Percentiles rank a stretch among this genome's conserved stretches.
These are phyloP conservation scores for Macaca nemestrina DNA, from an alignment of 2,113 vertebrate genomes.

Conservation along the genomic window DNA sequence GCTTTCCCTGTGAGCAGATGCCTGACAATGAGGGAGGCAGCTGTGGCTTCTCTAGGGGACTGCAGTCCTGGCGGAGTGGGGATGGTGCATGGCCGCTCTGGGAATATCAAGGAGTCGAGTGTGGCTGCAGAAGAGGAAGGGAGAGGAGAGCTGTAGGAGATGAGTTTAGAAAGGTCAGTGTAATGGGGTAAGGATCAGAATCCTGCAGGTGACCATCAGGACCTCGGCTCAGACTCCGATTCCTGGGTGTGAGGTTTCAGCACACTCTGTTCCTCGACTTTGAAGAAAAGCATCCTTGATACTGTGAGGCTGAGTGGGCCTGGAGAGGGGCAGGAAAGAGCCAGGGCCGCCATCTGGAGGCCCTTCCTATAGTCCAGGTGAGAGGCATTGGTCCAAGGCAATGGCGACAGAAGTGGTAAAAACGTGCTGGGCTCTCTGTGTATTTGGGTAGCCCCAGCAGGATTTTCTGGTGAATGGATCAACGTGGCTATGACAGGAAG, in stretches of 20 bases:
- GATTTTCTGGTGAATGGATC: not conserved
- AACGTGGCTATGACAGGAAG: not conserved
- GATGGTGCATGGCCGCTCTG: accelerated
- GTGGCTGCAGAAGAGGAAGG: not conserved
- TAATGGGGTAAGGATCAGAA: accelerated
- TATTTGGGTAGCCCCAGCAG: accelerated
- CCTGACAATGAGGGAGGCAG: accelerated
- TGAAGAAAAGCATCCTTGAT: accelerated
- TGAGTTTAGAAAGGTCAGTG: not conserved
- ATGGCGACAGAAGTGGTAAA: too few species aligned
- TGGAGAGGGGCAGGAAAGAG: too few species aligned
- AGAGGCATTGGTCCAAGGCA: not conserved
- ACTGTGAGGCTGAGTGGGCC: not conserved
- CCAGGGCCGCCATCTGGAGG: too few species aligned
- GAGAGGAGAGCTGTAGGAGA: too few species aligned
- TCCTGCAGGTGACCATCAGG: not conserved
- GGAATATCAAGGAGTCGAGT: accelerated
- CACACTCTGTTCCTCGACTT: too few species aligned
- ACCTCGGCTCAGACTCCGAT: not conserved
- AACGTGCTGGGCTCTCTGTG: accelerated
- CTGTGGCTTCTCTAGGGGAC: accelerated
- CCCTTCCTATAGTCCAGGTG: not conserved
- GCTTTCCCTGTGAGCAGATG: not conserved
- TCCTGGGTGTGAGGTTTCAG: too few species aligned
- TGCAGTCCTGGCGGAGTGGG: accelerated